Evolutionary conservation across 2,888 invertebrate genomes (phyloP), one percentile per base, ranked within the genome.

Genomic region (Xiphydria camelus): DNA sequence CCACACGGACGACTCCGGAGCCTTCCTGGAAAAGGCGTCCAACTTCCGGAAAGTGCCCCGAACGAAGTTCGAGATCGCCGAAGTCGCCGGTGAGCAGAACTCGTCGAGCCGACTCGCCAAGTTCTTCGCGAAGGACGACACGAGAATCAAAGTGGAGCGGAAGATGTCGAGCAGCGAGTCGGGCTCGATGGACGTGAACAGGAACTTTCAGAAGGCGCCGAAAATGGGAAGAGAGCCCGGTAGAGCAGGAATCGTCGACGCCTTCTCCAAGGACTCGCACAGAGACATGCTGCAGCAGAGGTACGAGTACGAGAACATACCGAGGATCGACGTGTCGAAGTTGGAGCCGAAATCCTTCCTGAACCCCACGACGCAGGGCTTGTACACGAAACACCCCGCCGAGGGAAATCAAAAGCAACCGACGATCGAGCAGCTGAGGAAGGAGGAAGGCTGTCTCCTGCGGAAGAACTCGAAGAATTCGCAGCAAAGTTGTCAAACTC

Each of bases 11-110:
- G 75, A 70, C 37, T 76, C 75, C 1, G 73, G 70, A 2, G 74
- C 73, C 4, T 69, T 70, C 41, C 43, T 66, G 70, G 79, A 80
- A 75, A 81, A 76, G 76, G 80, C 67, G 57, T 79, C 66, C 40
- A 77, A 61, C 15, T 55, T 62, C 31, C 70, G 71, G 2, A 57
- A 57, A 10, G 49, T 45, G 1, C 29, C 55, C n/a, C 29, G 51
- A 6, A 55, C 47, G 21, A 57, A 51, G n/a, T 59, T 58, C 45
- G 59, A 61, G 12, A 45, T 45, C 48, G 33, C 23, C 9, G 7
- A 10, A 20, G 32, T 9, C 10, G 5, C 10, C 4, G 4, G 10
- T 26, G 43, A 43, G 9, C 20, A 35, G 2, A n/a, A 35, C 7
- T 29, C 37, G 15, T 37, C 36, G 12, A 38, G 31, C 21, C 36